A percentile compares a stretch with the other conserved stretches of the same genome.
Conservation (phyloP, 2,797 vertebrate species). For the Yasuhikotakia modesta region DNA sequence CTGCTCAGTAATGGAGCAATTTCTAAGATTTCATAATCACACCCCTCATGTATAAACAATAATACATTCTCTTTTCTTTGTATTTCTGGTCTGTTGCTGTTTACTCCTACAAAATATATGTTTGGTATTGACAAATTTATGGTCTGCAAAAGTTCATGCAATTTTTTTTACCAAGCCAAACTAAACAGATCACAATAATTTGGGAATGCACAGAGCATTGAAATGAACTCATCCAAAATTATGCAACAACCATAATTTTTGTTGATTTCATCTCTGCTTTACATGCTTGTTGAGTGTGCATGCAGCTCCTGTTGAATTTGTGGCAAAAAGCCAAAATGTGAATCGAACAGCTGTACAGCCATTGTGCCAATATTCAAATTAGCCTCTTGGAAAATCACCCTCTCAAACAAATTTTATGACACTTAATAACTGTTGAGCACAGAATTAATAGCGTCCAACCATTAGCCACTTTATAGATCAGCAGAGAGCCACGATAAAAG, state of each 20-base stretch:
- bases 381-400: constrained; percentile 54
- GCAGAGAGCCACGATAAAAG: neutral
- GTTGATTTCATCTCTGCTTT: constrained; percentile 52
- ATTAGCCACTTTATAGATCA: constrained; percentile 37
- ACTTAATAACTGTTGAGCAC: constrained; percentile 59
- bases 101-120: constrained; percentile 51
- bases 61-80: constrained; percentile 60
- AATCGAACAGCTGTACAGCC: constrained; percentile 68
- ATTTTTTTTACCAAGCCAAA: constrained; percentile 42
- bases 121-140: constrained; percentile 50
- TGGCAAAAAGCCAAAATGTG: constrained; percentile 67
- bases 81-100: constrained; percentile 45
- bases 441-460: constrained; percentile 13
- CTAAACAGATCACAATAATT: constrained; percentile 46
- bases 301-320: constrained; percentile 20
- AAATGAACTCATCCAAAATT: neutral
- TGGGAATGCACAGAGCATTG: constrained; percentile 14
- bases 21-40: constrained; percentile 62
- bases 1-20: constrained; percentile 61
- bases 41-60: constrained; percentile 60
- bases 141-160: constrained; percentile 45
- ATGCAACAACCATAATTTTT: neutral
- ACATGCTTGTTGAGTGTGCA: neutral
- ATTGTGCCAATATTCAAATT: constrained; percentile 68
- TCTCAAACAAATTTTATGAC: constrained; percentile 30